Evolutionary conservation across 2,888 invertebrate species (phyloP).

Genomic region (Gortyna flavago): DNA sequence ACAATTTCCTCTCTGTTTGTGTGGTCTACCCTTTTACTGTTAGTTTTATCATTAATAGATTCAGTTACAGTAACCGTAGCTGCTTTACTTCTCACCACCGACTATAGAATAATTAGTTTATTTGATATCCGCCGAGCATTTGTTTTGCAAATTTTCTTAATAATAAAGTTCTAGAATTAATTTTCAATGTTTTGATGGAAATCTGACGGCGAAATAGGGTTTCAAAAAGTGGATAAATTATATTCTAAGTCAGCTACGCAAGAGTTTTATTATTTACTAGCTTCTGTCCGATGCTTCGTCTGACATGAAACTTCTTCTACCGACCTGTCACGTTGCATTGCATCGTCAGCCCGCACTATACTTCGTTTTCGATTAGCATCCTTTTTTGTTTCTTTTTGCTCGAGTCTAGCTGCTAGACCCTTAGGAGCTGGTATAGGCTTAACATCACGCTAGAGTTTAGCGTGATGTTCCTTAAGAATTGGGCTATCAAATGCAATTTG

Average conservation of each 20-base stretch:
- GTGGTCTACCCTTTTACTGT: constrained; percentile 18
- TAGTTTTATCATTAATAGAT: constrained; percentile 29
- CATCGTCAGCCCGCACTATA: neutral
- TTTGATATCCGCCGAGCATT: constrained; percentile 16
- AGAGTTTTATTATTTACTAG: neutral
- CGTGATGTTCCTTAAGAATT: neutral
- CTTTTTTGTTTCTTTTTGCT: neutral
- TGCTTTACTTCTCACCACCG: constrained; percentile 15
- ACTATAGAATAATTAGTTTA: constrained; percentile 25
- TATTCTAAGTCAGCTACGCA: neutral
- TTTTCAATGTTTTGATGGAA: constrained; percentile 29
- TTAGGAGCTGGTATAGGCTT: too few relatives aligned
- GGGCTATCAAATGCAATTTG: neutral
- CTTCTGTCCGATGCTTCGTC: neutral
- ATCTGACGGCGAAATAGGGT: neutral
- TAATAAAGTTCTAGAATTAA: constrained; percentile 39
- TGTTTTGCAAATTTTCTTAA: constrained; percentile 36
- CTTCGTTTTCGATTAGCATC: neutral
- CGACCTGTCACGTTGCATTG: neutral
- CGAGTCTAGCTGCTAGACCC: too few relatives aligned
- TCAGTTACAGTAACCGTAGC: constrained; percentile 7
- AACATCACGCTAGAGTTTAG: too few relatives aligned
- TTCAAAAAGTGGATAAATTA: neutral
- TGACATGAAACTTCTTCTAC: neutral
- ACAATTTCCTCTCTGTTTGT: constrained; percentile 49